A percentile compares a stretch with the other conserved stretches of the same genome.
Conservation (phyloP, 1,140 invertebrate genomes). For the Monochamus saltuarius region DNA sequence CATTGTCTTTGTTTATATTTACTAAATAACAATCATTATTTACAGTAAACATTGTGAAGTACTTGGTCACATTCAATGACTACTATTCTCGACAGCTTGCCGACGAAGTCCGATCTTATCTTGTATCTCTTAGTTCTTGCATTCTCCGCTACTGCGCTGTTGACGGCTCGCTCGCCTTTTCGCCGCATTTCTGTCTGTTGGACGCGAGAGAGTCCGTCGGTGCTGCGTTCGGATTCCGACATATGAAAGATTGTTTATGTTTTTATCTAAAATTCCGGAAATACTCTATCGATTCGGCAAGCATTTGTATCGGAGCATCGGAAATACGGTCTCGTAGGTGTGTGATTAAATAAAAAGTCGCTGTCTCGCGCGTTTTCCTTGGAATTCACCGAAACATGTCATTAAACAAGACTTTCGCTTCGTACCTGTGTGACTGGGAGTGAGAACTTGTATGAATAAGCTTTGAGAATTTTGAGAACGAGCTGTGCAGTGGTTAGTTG, state of each 20-base stretch:
- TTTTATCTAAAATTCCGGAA: slow-evolving; percentile 13
- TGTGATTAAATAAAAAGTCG: too few relatives aligned
- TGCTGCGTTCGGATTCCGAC: background rate
- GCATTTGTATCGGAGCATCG: too few relatives aligned
- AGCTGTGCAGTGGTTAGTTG: slow-evolving; percentile 9
- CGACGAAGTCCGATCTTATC: slow-evolving; percentile 4
- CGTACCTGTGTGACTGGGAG: slow-evolving; percentile 7
- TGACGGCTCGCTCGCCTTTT: slow-evolving; percentile 1
- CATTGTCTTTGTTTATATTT: too few relatives aligned
- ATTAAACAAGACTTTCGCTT: slow-evolving; percentile 15
- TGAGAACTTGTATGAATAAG: slow-evolving; percentile 8
- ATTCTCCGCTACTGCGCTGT: slow-evolving; percentile 12
- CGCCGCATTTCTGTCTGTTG: slow-evolving; percentile 14
- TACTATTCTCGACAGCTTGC: too few relatives aligned
- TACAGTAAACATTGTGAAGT: too few relatives aligned
- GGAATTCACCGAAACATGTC: slow-evolving; percentile 8
- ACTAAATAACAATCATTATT: too few relatives aligned
- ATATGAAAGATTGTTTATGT: slow-evolving; percentile 14
- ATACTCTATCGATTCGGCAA: background rate
- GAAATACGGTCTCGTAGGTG: too few relatives aligned
- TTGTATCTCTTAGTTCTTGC: slow-evolving; percentile 11
- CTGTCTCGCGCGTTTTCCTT: background rate
- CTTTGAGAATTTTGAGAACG: slow-evolving; percentile 13
- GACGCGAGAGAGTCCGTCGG: background rate
- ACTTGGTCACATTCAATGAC: too few relatives aligned